Base-by-base conservation (phyloP, 2,888 invertebrate genomes). In the Oconnorella tubifera region DNA sequence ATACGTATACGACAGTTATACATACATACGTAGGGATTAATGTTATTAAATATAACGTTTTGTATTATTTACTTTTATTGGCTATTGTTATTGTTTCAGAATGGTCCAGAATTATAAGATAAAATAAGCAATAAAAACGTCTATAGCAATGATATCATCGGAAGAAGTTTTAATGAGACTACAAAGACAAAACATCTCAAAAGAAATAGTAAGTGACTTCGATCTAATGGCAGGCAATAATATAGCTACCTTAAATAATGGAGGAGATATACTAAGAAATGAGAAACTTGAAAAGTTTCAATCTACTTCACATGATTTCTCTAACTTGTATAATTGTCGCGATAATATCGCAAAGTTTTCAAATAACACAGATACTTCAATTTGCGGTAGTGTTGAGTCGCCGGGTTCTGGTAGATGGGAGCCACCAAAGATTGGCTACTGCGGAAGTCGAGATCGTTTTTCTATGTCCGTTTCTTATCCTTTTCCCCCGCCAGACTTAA, bases 401-500 rank as follows among this genome's bases (percentile, higher is more conserved):
- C 40, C 6, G 19, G 40, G 19, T 14, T 14, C 6, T 40, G 40
- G 40, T 40, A 6, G 40, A 14, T 40, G 40, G 40, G 40, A 40
- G 40, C 10, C 40, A 19, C 6, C 19, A 19, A 40, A 19, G 19
- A 14, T 19, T 14, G 40, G 10, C 10, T 40, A 40, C 40, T 6
- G 40, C 19, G 40, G 40, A 40, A 40, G 40, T 40, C 40, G 40
- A 40, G 61, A 61, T 27, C 23, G 32, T 1, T 62, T 62, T 31
- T 62, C 55, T n/a, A n/a, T 33, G 33, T 56, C 56, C 3, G 32
- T 62, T 28, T 62, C 55, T 14, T 14, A 27, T 23, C 48, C 56
- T 23, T 33, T 25, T 33, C 55, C 62, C 1, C 56, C 40, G 25
- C 25, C n/a, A 0, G 55, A 56, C 3, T n/a, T n/a, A n/a, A n/a